These are phyloP conservation scores for Pseudomyrmex dendroicus DNA, from an alignment of 1,140 invertebrate species.

Conservation along the genomic window DNA sequence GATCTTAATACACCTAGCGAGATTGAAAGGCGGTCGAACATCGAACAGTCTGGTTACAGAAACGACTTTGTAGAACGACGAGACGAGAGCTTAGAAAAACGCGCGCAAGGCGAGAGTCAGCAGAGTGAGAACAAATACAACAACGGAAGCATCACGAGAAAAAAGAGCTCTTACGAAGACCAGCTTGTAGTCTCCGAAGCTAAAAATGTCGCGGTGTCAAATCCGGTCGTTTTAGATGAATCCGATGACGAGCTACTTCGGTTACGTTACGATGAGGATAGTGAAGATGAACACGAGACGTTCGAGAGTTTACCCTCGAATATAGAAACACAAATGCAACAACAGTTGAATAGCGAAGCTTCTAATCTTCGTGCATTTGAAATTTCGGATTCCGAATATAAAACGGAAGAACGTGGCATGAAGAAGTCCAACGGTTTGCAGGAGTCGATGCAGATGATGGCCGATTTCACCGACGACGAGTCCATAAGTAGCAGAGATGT, in stretches of 20 bases:
- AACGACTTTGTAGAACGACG: not conserved
- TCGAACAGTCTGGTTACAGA: not conserved
- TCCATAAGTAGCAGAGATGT: conserved; percentile 65
- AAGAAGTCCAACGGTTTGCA: conserved; percentile 48
- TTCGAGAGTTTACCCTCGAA: conserved; percentile 75
- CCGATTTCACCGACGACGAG: conserved; percentile 82
- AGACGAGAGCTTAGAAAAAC: not conserved
- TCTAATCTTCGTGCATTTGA: not conserved
- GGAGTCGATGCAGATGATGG: conserved; percentile 10
- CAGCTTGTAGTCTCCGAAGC: not conserved
- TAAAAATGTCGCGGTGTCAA: conserved; percentile 9
- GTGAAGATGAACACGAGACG: conserved; percentile 60
- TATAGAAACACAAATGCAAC: conserved; percentile 47
- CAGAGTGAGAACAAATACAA: conserved; percentile 1
- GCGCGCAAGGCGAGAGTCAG: not conserved
- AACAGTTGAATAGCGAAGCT: not conserved
- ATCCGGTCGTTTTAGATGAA: not conserved
- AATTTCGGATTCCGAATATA: not conserved
- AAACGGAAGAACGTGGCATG: not conserved
- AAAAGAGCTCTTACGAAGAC: not conserved
- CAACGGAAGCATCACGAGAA: conserved; percentile 38
- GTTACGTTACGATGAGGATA: not conserved
- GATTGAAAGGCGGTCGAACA: not conserved
- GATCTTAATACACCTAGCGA: not conserved
- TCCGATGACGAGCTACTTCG: conserved; percentile 52